These are phyloP conservation scores for Silurus glanis DNA, from an alignment of 2,113 vertebrate species.

Conservation along the genomic window DNA sequence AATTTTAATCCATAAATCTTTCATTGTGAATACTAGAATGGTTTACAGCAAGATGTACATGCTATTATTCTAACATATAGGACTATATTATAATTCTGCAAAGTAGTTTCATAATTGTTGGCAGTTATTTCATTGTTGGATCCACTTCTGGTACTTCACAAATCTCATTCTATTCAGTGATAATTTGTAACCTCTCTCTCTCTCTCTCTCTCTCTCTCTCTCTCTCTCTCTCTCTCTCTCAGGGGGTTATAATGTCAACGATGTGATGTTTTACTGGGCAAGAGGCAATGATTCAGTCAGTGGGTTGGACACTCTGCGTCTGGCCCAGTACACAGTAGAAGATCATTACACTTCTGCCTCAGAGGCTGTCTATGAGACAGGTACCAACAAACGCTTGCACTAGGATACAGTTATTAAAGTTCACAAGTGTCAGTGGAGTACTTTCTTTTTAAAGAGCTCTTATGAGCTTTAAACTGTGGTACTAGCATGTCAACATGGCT, in stretches of 20 bases:
- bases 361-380: constrained; percentile 88
- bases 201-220: not conserved
- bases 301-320: constrained; percentile 79
- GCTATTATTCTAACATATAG: not conserved
- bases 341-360: constrained; percentile 87
- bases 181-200: not conserved
- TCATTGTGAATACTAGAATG: not conserved
- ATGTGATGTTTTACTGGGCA: constrained; percentile 90
- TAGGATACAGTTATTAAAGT: too few species aligned
- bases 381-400: constrained; percentile 57
- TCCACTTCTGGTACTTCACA: not conserved
- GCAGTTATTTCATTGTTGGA: not conserved
- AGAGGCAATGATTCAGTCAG: constrained; percentile 88
- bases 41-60: not conserved
- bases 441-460: too few species aligned
- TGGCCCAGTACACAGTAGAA: constrained; percentile 88
- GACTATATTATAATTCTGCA: not conserved
- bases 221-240: constrained; percentile 6
- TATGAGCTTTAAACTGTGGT: not conserved
- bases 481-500: not conserved
- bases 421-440: not conserved
- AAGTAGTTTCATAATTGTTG: not conserved
- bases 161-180: not conserved
- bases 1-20: not conserved
- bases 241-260: constrained; percentile 91